Percentiles rank a stretch among this genome's conserved stretches.
phyloP scores from a whole-genome alignment of 2,888 invertebrate species.

The Dynastes grantii region DNA sequence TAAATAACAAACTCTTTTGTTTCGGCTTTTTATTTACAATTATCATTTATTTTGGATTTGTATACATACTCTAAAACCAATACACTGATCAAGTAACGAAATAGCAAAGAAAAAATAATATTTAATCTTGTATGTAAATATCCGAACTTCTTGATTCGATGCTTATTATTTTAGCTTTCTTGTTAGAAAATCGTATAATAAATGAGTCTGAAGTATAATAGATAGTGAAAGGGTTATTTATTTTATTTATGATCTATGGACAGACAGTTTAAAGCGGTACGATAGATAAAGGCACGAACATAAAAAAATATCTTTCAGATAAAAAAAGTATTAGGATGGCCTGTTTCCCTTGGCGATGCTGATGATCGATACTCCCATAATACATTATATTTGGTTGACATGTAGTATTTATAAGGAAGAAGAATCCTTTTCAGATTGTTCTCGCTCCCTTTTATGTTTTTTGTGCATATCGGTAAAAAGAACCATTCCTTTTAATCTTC shows the following conservation, averaged over 20 bases:
- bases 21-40: no score
- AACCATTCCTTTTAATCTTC: no score
- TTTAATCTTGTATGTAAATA: no score
- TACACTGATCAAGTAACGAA: no score
- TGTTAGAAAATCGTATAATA: not conserved
- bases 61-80: no score
- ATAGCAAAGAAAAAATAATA: no score
- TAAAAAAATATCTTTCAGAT: conserved; percentile 22
- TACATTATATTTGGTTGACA: conserved; percentile 29
- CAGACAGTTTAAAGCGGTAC: conserved; percentile 25
- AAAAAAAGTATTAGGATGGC: not conserved
- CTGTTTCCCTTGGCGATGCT: not conserved
- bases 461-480: no score
- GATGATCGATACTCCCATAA: conserved; percentile 27
- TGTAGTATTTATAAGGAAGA: conserved; percentile 3
- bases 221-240: conserved; percentile 8
- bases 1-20: no score
- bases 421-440: not conserved
- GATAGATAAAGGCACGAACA: conserved; percentile 16
- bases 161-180: not conserved
- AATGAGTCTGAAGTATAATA: not conserved
- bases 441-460: no score
- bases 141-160: no score
- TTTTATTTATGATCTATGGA: conserved; percentile 33
- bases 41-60: no score